Percentiles rank a stretch among this genome's conserved stretches.
These are phyloP conservation scores for Morone saxatilis DNA, from an alignment of 2,113 vertebrate genomes.

Conservation along the genomic window DNA sequence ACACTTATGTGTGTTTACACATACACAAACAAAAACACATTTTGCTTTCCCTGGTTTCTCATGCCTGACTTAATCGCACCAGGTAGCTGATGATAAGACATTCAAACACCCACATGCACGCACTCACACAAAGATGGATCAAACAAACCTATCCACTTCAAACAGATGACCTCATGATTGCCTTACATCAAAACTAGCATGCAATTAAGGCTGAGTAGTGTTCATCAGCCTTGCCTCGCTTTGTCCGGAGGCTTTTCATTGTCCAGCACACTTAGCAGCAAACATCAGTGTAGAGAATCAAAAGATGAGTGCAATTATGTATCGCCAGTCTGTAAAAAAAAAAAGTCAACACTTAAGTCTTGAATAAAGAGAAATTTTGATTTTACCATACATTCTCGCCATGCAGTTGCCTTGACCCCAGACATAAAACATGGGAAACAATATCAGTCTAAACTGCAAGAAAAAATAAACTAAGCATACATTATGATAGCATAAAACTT, in stretches of 20 bases:
- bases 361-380: slow-evolving; percentile 37
- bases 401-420: neutral
- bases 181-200: slow-evolving; percentile 83
- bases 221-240: slow-evolving; percentile 75
- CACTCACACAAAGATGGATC: slow-evolving; percentile 71
- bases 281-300: slow-evolving; percentile 70
- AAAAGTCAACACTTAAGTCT: slow-evolving; percentile 39
- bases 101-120: slow-evolving; percentile 61
- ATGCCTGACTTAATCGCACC: slow-evolving; percentile 73
- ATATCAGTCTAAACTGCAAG: neutral
- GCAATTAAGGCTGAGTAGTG: slow-evolving; percentile 83
- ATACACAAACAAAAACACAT: slow-evolving; percentile 61
- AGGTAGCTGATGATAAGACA: slow-evolving; percentile 69
- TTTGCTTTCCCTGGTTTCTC: slow-evolving; percentile 69
- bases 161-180: slow-evolving; percentile 83
- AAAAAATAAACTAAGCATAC: neutral
- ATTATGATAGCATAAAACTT: neutral
- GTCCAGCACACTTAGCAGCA: slow-evolving; percentile 74
- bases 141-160: slow-evolving; percentile 83
- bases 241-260: slow-evolving; percentile 82
- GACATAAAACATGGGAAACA: neutral
- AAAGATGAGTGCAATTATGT: slow-evolving; percentile 76
- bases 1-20: slow-evolving; percentile 16
- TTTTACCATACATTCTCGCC: slow-evolving; percentile 6
- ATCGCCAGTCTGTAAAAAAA: slow-evolving; percentile 28